Percentiles rank a stretch among this genome's conserved stretches.
Conservation (phyloP, 2,113 vertebrate species). For the Malurus elegans region DNA sequence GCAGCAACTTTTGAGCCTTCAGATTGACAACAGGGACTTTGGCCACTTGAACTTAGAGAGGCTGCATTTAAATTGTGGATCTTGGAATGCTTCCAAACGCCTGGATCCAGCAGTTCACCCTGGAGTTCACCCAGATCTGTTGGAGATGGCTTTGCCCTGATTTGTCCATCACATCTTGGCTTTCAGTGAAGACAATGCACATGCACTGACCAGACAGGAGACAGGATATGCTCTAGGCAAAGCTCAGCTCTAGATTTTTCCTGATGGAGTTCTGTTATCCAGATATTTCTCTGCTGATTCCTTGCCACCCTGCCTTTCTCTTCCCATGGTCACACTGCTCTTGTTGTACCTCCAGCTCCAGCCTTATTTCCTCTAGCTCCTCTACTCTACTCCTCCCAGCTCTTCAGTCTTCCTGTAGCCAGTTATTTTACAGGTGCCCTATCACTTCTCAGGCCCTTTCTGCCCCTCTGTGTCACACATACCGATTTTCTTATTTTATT, state of each 20-base stretch:
- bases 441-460: neutral
- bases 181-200: neutral
- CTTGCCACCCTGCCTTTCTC: neutral
- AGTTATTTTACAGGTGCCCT: neutral
- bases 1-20: neutral
- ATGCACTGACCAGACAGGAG: neutral
- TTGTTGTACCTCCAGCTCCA: neutral
- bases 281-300: neutral
- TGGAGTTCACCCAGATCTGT: too few species aligned
- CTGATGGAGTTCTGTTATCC: neutral
- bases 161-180: neutral
- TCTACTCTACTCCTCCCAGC: neutral
- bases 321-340: neutral
- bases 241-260: neutral
- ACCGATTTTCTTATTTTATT: neutral
- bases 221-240: neutral
- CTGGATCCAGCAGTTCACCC: neutral
- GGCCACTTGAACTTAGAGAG: neutral
- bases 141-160: neutral
- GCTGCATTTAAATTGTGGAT: neutral
- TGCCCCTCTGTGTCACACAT: neutral
- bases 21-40: neutral
- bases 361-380: neutral
- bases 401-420: neutral
- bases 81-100: neutral